phyloP scores from a whole-genome alignment of 2,797 vertebrate genomes.

The Salmo trutta region DNA sequence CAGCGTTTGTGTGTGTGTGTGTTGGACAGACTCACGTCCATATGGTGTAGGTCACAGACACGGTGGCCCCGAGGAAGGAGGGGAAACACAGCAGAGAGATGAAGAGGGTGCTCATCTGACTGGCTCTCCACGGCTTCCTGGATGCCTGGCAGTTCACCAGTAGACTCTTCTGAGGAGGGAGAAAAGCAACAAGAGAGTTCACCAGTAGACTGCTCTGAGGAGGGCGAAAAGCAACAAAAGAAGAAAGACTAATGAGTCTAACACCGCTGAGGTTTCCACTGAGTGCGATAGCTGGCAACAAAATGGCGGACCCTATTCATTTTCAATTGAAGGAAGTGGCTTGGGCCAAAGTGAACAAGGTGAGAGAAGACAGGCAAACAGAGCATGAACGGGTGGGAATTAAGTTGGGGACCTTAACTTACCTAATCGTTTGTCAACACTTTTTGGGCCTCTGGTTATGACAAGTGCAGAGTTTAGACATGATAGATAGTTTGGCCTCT shows the following conservation, averaged over 20 bases:
- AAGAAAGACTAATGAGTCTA: background rate
- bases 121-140: slow-evolving; percentile 83
- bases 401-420: too few relatives aligned
- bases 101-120: slow-evolving; percentile 83
- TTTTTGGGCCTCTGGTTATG: too few relatives aligned
- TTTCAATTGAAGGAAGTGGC: too few relatives aligned
- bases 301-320: too few relatives aligned
- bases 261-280: too few relatives aligned
- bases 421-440: too few relatives aligned
- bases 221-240: background rate
- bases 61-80: slow-evolving; percentile 76
- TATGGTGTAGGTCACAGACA: slow-evolving; percentile 76
- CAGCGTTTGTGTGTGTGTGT: background rate
- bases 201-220: slow-evolving; percentile 79
- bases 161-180: slow-evolving; percentile 76
- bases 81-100: slow-evolving; percentile 83
- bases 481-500: too few relatives aligned
- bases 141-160: slow-evolving; percentile 85
- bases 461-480: too few relatives aligned
- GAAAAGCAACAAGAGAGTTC: slow-evolving; percentile 69
- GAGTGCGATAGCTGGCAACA: too few relatives aligned
- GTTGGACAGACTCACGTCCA: slow-evolving; percentile 79
- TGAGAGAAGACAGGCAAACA: too few relatives aligned
- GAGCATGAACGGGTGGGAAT: too few relatives aligned
- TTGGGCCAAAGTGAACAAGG: too few relatives aligned